Percentiles rank a stretch among this genome's conserved stretches.
Evolutionary conservation across 2,113 vertebrate species (phyloP).

Genomic region (mouse (Mus musculus)): GRCm39 chr11:44242501-44243000

Average conservation of each 20-base stretch:
- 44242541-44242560: background rate
- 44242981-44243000: background rate
- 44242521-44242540: background rate
- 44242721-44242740: background rate
- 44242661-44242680: background rate
- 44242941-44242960: background rate
- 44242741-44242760: background rate
- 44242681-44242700: background rate
- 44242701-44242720: background rate
- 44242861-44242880: background rate
- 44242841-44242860: background rate
- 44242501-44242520: conserved; percentile 24
- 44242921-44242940: background rate
- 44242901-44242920: background rate
- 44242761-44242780: background rate
- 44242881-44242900: background rate
- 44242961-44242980: background rate
- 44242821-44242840: too few species aligned
- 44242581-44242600: background rate
- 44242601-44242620: background rate
- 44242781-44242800: background rate
- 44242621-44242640: background rate
- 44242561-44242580: background rate
- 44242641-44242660: background rate
- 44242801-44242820: background rate